A percentile compares a stretch with the other conserved stretches of the same genome.
Conservation (phyloP, 2,797 vertebrate species). For the Pteropus rufus region DNA sequence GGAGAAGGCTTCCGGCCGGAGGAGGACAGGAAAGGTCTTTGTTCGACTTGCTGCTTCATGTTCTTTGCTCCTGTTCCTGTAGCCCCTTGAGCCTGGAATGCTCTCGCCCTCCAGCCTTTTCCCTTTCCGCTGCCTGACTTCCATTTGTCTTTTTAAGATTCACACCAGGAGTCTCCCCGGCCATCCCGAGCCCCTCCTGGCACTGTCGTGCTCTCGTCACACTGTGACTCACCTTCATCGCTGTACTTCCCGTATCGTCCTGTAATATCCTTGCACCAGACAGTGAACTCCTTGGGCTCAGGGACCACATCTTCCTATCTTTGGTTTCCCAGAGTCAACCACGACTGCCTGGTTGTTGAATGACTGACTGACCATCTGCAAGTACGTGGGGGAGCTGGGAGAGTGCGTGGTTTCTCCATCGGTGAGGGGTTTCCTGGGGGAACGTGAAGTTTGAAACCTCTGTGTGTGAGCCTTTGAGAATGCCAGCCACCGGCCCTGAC, state of each 20-base stretch:
- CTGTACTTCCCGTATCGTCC: fast-evolving
- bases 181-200: not conserved
- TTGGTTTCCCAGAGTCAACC: not conserved
- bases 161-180: fast-evolving
- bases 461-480: not conserved
- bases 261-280: not conserved
- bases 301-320: not conserved
- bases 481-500: not conserved
- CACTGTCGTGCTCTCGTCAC: fast-evolving
- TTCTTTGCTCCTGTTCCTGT: not conserved
- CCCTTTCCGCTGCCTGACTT: not conserved
- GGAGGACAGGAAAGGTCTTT: not conserved
- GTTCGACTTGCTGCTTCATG: not conserved
- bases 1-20: not conserved
- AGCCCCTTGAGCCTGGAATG: not conserved
- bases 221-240: fast-evolving
- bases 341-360: not conserved
- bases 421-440: not conserved
- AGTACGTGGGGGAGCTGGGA: not conserved
- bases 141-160: not conserved
- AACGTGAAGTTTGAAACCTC: not conserved
- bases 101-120: fast-evolving
- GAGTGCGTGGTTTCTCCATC: fast-evolving
- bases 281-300: not conserved
- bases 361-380: not conserved